Evolutionary conservation across 2,113 vertebrate genomes (phyloP).

Genomic region (Muntiacus reevesi): DNA sequence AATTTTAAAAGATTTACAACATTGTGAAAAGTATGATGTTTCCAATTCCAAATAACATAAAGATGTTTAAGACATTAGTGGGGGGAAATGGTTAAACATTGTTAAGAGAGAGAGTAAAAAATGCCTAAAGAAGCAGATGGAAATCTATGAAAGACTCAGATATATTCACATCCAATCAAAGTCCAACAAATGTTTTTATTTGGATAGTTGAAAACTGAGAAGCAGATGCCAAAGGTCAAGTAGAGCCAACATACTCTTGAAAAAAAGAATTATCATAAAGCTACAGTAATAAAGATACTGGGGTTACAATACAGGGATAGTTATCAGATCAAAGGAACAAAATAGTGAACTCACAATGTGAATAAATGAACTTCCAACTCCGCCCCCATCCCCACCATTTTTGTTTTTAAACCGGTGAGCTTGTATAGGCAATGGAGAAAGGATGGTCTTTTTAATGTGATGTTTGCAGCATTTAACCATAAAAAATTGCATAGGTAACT

Average conservation of each 20-base stretch:
- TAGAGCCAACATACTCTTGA: not conserved
- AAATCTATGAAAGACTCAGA: not conserved
- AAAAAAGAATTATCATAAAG: not conserved
- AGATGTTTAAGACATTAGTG: not conserved
- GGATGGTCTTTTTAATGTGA: not conserved
- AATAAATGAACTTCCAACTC: not conserved
- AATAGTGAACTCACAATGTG: not conserved
- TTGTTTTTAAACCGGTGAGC: not conserved
- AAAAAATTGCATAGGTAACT: not conserved
- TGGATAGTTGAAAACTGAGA: not conserved
- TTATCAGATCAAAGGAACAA: not conserved
- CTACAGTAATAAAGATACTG: not conserved
- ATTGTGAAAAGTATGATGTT: not conserved
- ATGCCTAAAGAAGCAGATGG: not conserved
- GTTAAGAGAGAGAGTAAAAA: not conserved
- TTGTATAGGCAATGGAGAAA: not conserved
- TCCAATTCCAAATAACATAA: not conserved
- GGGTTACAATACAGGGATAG: not conserved
- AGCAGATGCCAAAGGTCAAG: not conserved
- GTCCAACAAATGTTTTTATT: not conserved
- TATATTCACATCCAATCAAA: not conserved
- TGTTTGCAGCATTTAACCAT: not conserved
- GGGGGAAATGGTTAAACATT: not conserved
- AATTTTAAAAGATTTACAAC: not conserved
- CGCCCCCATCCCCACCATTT: fast-evolving